Evolutionary conservation across 2,888 invertebrate species (phyloP).

Genomic region (Lasioglossum figueresi): DNA sequence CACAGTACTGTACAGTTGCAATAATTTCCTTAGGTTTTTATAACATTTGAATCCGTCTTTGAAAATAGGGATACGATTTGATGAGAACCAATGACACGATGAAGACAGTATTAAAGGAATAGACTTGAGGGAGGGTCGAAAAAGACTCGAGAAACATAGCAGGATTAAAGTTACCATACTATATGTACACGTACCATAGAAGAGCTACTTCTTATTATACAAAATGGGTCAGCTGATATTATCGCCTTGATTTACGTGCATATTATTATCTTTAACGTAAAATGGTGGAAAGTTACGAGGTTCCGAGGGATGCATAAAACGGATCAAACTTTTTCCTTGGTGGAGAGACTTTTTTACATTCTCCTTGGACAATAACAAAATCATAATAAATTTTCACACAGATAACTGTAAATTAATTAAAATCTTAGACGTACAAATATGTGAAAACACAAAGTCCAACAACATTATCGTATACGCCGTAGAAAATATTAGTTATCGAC

Average conservation of each 20-base stretch:
- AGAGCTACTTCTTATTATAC: constrained; percentile 2
- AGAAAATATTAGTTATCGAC: background rate
- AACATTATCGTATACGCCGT: background rate
- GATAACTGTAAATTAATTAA: background rate
- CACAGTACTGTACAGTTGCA: too few species aligned
- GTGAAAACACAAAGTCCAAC: background rate
- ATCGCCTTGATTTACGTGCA: constrained; percentile 1
- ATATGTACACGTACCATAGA: background rate
- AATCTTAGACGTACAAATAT: background rate
- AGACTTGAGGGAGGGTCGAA: background rate
- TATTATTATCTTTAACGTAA: constrained; percentile 5
- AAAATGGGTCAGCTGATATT: background rate
- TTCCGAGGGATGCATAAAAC: background rate
- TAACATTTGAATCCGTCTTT: background rate
- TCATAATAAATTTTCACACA: background rate
- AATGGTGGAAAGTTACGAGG: background rate
- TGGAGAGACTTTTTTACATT: background rate
- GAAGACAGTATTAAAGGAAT: background rate
- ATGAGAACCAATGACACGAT: background rate
- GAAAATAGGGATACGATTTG: background rate
- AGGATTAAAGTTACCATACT: background rate
- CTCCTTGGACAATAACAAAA: background rate
- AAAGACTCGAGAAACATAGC: background rate
- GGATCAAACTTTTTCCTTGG: background rate
- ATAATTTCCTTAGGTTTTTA: too few species aligned